Evolutionary conservation across 2,797 vertebrate species (phyloP).

Genomic region (Tiaroga cobitis): DNA sequence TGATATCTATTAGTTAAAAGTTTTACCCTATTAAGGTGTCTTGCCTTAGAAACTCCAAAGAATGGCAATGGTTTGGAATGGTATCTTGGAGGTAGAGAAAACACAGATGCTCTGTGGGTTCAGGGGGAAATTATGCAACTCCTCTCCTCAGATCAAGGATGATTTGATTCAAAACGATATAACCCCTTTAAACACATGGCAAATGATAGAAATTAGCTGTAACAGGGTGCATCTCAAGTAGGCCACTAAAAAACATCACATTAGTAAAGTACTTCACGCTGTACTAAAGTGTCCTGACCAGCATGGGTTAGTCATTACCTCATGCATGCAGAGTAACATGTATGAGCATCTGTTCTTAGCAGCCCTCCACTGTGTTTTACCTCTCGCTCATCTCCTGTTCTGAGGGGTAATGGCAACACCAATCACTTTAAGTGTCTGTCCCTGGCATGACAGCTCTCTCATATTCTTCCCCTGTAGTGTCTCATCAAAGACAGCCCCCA

Average conservation of each 20-base stretch:
- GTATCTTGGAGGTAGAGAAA: background rate
- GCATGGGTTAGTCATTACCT: conserved; percentile 34
- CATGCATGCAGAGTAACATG: background rate
- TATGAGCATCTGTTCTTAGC: conserved; percentile 46
- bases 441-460: conserved; percentile 56
- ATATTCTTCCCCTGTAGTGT: conserved; percentile 35
- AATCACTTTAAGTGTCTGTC: conserved; percentile 61
- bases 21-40: background rate
- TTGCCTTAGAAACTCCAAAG: background rate
- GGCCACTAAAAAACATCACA: background rate
- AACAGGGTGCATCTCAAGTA: conserved; percentile 29
- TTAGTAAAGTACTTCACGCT: conserved; percentile 2
- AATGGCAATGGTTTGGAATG: background rate
- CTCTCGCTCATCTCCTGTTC: conserved; percentile 67
- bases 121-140: background rate
- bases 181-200: conserved; percentile 22
- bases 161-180: background rate
- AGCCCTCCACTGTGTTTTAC: conserved; percentile 34
- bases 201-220: conserved; percentile 15
- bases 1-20: background rate
- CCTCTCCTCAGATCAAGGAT: conserved; percentile 10
- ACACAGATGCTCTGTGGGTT: background rate
- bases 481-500: conserved; percentile 40
- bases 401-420: conserved; percentile 54
- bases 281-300: conserved; percentile 41